Conservation (phyloP, 1,140 invertebrate genomes). For the Grapholita molesta region DNA sequence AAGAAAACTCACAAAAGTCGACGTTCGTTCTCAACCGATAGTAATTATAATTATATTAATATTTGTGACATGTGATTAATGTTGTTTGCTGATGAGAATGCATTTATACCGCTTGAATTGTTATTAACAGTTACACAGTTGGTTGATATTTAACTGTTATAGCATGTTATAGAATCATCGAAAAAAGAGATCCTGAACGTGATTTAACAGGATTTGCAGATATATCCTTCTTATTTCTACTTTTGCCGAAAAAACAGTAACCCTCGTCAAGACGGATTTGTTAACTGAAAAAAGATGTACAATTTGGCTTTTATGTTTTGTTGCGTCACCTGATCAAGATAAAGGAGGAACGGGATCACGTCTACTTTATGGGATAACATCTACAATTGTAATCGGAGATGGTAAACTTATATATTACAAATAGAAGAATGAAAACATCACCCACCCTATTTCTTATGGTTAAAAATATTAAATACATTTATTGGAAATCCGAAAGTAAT, state of each 20-base stretch:
- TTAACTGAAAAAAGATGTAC: slow-evolving; percentile 56
- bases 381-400: slow-evolving; percentile 2
- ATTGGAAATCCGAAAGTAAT: too few species aligned
- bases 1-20: too few species aligned
- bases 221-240: slow-evolving; percentile 46
- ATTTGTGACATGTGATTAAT: too few species aligned
- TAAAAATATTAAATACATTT: neutral
- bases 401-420: neutral
- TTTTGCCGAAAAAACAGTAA: slow-evolving; percentile 44
- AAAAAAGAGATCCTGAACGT: slow-evolving; percentile 36
- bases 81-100: neutral
- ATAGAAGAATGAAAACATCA: neutral
- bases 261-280: slow-evolving; percentile 57
- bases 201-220: slow-evolving; percentile 44
- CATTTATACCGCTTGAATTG: neutral
- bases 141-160: too few species aligned
- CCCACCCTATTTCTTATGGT: neutral
- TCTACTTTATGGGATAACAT: slow-evolving; percentile 3
- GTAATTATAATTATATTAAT: too few species aligned
- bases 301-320: slow-evolving; percentile 53
- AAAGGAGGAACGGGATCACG: slow-evolving; percentile 20
- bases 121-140: too few species aligned
- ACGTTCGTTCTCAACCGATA: too few species aligned
- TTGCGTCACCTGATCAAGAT: slow-evolving; percentile 52
- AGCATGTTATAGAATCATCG: slow-evolving; percentile 31